Evolutionary conservation across 2,113 vertebrate species (phyloP).

Genomic region (Rhombomys opimus): DNA sequence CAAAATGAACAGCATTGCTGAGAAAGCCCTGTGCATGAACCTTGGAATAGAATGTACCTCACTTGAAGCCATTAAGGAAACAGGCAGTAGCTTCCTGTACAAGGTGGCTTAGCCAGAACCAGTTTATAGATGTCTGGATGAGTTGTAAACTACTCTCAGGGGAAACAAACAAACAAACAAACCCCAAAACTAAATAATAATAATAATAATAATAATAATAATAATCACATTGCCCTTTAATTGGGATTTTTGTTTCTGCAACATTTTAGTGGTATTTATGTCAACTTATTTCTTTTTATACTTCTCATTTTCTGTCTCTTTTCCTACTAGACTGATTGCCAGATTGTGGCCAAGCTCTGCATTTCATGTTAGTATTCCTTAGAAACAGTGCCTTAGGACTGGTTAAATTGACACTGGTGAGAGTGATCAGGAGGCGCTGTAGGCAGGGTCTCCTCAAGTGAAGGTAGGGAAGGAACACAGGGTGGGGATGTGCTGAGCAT

Average conservation of each 20-base stretch:
- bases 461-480: not conserved
- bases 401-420: not conserved
- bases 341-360: not conserved
- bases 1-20: not conserved
- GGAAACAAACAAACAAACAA: no score
- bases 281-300: slow-evolving; percentile 46
- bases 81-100: not conserved
- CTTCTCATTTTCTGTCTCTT: not conserved
- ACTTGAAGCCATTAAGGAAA: not conserved
- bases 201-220: no score
- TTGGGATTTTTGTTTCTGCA: slow-evolving; percentile 50
- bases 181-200: no score
- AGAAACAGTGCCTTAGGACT: slow-evolving; percentile 41
- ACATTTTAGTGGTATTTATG: slow-evolving; percentile 55
- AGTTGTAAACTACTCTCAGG: not conserved
- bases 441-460: not conserved
- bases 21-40: not conserved
- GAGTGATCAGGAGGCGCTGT: not conserved
- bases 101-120: not conserved
- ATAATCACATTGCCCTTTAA: slow-evolving; percentile 10
- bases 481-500: not conserved
- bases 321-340: not conserved
- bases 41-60: slow-evolving; percentile 40
- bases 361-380: not conserved
- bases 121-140: no score